Conservation (phyloP, 2,888 invertebrate genomes). For the Coelogynopora nodosa region DNA sequence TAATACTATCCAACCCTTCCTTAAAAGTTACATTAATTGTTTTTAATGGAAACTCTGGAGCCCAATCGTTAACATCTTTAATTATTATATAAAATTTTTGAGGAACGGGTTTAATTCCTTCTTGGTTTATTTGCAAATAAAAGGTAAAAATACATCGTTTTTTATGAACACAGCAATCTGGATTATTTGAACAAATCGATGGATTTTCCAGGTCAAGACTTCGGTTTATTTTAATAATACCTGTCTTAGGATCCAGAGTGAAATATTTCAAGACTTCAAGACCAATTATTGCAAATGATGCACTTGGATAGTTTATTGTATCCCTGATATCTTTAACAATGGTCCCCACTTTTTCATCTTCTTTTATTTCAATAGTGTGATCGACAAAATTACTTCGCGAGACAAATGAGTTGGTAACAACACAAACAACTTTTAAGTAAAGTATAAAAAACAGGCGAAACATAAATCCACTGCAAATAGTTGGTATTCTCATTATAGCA, state of each 20-base stretch:
- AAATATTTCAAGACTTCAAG: background rate
- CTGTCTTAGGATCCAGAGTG: background rate
- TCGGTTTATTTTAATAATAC: background rate
- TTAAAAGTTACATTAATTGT: background rate
- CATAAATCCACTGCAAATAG: no score
- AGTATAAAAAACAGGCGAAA: no score
- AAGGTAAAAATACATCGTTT: background rate
- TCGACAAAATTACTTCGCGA: no score
- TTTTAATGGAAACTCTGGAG: background rate
- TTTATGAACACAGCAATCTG: background rate
- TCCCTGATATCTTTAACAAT: background rate
- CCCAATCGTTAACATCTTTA: background rate
- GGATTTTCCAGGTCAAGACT: background rate
- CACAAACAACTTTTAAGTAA: no score
- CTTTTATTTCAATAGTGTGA: no score
- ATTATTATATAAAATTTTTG: background rate
- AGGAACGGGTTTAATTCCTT: background rate
- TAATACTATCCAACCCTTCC: background rate
- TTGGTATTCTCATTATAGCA: no score
- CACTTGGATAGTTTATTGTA: background rate
- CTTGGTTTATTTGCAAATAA: background rate
- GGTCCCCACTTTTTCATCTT: background rate
- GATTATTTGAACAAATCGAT: background rate
- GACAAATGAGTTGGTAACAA: no score
- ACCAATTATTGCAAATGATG: background rate